Evolutionary conservation across 2,797 vertebrate genomes (phyloP).

Genomic region (Stomatorhinus walkeri): DNA sequence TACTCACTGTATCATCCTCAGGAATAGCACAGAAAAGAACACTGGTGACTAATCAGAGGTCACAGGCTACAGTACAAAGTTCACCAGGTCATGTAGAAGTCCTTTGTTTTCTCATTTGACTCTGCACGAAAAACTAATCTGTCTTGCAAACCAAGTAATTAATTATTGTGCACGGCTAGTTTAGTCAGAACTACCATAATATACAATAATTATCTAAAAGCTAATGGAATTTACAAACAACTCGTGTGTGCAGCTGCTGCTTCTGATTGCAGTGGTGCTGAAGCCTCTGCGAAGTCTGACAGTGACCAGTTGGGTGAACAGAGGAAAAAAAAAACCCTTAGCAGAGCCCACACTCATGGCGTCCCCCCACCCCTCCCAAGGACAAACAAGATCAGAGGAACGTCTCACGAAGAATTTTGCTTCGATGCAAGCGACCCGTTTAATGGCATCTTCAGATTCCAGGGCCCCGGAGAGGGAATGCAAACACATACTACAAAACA

Average conservation of each 20-base stretch:
- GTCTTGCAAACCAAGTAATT: not conserved
- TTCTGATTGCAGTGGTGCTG: not conserved
- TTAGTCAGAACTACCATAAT: not conserved
- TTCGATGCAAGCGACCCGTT: constrained; percentile 64
- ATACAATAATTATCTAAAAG: not conserved
- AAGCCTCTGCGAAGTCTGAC: constrained; percentile 39
- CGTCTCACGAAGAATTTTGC: constrained; percentile 66
- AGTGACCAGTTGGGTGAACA: constrained; percentile 49
- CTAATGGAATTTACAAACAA: not conserved
- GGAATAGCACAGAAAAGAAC: not conserved
- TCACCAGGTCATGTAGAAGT: not conserved
- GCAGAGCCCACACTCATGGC: constrained; percentile 35
- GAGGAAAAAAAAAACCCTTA: constrained; percentile 63
- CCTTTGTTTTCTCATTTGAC: not conserved
- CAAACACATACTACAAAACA: not conserved
- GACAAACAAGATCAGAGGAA: constrained; percentile 60
- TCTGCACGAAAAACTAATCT: not conserved
- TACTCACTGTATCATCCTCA: constrained; percentile 10
- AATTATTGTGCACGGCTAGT: not conserved
- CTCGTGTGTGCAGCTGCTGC: not conserved
- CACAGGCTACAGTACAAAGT: not conserved
- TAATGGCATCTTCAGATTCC: constrained; percentile 57
- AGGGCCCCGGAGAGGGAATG: constrained; percentile 34
- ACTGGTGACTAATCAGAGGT: not conserved
- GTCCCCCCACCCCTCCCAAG: constrained; percentile 27